A percentile compares a stretch with the other conserved stretches of the same genome.
These are phyloP conservation scores for Rhizomys pruinosus DNA, from an alignment of 2,113 vertebrate genomes.

Conservation along the genomic window DNA sequence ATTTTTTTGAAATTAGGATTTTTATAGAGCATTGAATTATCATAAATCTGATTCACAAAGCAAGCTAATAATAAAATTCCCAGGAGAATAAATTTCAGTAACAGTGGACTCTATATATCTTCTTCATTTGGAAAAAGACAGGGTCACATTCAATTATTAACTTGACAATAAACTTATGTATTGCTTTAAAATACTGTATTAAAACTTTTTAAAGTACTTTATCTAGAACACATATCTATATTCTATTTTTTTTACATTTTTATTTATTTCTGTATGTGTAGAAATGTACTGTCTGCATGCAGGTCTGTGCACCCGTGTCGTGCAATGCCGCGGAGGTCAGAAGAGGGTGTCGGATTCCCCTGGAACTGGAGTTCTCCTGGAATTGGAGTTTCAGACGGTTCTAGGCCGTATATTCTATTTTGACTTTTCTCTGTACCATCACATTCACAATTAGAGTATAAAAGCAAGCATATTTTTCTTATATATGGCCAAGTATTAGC, in stretches of 20 bases:
- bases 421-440: neutral
- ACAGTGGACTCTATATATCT: neutral
- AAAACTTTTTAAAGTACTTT: no score
- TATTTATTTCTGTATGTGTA: no score
- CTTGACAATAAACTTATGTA: slow-evolving; percentile 32
- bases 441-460: slow-evolving; percentile 25
- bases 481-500: slow-evolving; percentile 16
- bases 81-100: neutral
- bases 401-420: slow-evolving; percentile 20
- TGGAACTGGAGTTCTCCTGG: no score
- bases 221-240: no score
- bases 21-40: neutral
- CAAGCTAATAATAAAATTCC: neutral
- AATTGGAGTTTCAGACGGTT: no score
- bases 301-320: no score
- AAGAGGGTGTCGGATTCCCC: no score
- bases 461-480: slow-evolving; percentile 32
- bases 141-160: neutral
- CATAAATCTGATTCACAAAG: neutral
- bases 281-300: no score
- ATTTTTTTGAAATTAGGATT: no score
- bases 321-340: no score
- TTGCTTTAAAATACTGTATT: no score
- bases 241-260: no score
- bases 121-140: neutral